Conservation (phyloP, 2,113 vertebrate species). For the Zosterops japonicus region DNA sequence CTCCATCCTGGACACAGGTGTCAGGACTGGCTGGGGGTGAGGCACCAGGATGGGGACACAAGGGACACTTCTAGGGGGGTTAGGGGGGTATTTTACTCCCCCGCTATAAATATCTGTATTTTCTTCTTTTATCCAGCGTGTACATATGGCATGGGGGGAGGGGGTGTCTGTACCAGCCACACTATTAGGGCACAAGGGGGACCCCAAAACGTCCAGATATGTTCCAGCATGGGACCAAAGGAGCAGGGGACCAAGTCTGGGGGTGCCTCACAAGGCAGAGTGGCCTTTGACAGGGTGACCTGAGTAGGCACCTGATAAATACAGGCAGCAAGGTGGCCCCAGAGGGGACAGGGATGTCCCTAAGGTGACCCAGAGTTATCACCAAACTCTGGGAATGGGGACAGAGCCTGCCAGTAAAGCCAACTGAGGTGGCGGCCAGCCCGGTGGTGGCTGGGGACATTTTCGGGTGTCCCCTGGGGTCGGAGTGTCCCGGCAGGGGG, state of each 20-base stretch:
- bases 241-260: background rate
- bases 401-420: background rate
- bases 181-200: slow-evolving; percentile 1
- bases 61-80: background rate
- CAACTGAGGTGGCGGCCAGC: rapidly evolving
- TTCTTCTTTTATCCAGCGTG: slow-evolving; percentile 55
- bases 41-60: background rate
- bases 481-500: rapidly evolving
- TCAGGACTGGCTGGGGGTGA: background rate
- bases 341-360: background rate
- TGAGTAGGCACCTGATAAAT: background rate
- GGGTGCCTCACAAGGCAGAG: background rate
- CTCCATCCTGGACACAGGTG: background rate
- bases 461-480: background rate
- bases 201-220: background rate
- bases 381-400: background rate
- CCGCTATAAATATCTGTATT: slow-evolving; percentile 43
- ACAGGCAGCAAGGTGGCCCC: background rate
- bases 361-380: background rate
- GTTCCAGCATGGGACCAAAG: background rate
- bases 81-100: background rate
- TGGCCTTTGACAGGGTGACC: background rate
- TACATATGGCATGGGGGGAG: background rate
- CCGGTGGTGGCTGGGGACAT: background rate
- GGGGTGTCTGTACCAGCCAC: background rate